Conservation (phyloP, 2,797 vertebrate genomes). For the Poecile montanus region DNA sequence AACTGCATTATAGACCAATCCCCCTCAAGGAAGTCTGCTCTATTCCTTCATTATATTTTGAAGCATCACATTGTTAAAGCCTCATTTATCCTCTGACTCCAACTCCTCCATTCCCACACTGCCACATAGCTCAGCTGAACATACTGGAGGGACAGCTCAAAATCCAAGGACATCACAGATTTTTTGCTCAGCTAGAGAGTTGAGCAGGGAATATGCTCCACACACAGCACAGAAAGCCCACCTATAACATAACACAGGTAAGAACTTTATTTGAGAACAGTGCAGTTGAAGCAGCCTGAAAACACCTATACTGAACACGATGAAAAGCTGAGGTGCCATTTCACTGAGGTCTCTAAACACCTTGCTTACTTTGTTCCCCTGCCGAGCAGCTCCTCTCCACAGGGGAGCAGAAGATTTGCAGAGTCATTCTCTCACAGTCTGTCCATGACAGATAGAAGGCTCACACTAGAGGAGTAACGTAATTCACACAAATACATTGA, state of each 20-base stretch:
- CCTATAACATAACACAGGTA: neutral
- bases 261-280: neutral
- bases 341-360: neutral
- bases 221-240: neutral
- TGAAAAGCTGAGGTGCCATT: neutral
- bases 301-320: neutral
- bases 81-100: neutral
- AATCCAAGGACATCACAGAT: neutral
- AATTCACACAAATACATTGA: neutral
- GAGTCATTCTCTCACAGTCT: slow-evolving; percentile 15
- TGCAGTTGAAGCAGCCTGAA: neutral
- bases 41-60: neutral
- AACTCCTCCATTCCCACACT: neutral
- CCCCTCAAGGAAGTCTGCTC: neutral
- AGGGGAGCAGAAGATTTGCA: neutral
- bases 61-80: neutral
- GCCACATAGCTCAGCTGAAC: neutral
- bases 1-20: neutral
- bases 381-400: neutral
- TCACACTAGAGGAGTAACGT: rapidly evolving
- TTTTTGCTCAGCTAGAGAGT: neutral
- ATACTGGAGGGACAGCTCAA: neutral
- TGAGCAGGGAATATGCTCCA: neutral
- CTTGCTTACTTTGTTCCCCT: neutral
- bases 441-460: neutral